Evolutionary conservation across 2,797 vertebrate species (phyloP).

Genomic region (Pempheris klunzingeri): DNA sequence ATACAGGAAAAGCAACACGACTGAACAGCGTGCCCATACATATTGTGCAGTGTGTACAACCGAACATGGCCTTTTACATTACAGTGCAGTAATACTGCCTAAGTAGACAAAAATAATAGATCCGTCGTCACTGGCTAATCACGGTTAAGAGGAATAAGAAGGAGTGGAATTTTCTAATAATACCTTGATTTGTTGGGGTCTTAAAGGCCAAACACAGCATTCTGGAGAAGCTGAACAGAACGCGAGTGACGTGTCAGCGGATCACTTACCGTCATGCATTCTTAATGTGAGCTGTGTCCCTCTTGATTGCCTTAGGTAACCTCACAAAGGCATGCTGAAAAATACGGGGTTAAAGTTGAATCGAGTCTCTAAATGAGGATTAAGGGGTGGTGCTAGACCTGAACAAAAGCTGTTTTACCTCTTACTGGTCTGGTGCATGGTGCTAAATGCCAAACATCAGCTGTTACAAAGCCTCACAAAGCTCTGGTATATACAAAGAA

Average conservation of each 20-base stretch:
- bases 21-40: background rate
- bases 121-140: conserved; percentile 59
- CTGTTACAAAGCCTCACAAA: conserved; percentile 23
- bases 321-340: conserved; percentile 30
- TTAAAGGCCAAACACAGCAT: conserved; percentile 66
- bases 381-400: background rate
- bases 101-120: conserved; percentile 41
- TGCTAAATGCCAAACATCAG: conserved; percentile 14
- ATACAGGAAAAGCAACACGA: conserved; percentile 24
- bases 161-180: conserved; percentile 79
- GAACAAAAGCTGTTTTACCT: conserved; percentile 24
- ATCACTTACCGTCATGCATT: conserved; percentile 67
- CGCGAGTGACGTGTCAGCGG: conserved; percentile 55
- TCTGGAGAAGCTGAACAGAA: conserved; percentile 53
- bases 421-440: background rate
- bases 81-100: conserved; percentile 22
- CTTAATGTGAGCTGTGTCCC: conserved; percentile 61
- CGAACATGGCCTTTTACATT: conserved; percentile 20
- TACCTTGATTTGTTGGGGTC: conserved; percentile 70
- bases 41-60: conserved; percentile 14
- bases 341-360: conserved; percentile 38
- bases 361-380: conserved; percentile 32
- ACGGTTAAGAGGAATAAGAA: conserved; percentile 65
- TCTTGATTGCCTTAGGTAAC: conserved; percentile 52
- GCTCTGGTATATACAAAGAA: conserved; percentile 30